A percentile compares a stretch with the other conserved stretches of the same genome.
These are phyloP conservation scores for Bubo blakistoni DNA, from an alignment of 2,113 vertebrate genomes.

Conservation along the genomic window DNA sequence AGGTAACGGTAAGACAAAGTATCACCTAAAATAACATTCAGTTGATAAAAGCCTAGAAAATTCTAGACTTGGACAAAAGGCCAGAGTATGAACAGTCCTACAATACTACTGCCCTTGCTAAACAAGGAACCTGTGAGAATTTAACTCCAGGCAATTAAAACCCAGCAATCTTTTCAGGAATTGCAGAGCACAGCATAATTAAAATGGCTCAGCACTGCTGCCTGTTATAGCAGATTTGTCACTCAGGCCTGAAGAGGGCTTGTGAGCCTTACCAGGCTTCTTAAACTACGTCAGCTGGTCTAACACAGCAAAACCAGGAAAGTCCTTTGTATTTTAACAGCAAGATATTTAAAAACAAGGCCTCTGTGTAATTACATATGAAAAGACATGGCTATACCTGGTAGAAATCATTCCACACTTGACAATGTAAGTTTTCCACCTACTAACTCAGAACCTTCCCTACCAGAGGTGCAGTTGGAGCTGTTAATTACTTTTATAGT, in stretches of 20 bases:
- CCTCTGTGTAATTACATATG: neutral
- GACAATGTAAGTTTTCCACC: neutral
- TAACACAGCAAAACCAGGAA: neutral
- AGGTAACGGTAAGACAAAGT: neutral
- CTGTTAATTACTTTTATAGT: neutral
- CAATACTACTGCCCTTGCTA: neutral
- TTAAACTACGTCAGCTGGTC: neutral
- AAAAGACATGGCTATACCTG: neutral
- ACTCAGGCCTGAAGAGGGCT: neutral
- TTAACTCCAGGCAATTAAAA: neutral
- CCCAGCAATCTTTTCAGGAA: neutral
- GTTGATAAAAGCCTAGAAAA: neutral
- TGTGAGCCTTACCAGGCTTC: neutral
- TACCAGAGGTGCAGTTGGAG: neutral
- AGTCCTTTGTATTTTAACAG: neutral
- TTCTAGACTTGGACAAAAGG: neutral
- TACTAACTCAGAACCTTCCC: neutral
- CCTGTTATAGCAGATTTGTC: neutral
- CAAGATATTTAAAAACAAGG: neutral
- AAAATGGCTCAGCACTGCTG: neutral
- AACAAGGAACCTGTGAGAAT: neutral
- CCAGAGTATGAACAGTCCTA: neutral
- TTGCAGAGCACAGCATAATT: neutral
- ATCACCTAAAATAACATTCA: accelerated
- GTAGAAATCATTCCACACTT: neutral